phyloP scores from a whole-genome alignment of 92 coral and sea anemone genomes.

The Zoanthus solanderi region DNA sequence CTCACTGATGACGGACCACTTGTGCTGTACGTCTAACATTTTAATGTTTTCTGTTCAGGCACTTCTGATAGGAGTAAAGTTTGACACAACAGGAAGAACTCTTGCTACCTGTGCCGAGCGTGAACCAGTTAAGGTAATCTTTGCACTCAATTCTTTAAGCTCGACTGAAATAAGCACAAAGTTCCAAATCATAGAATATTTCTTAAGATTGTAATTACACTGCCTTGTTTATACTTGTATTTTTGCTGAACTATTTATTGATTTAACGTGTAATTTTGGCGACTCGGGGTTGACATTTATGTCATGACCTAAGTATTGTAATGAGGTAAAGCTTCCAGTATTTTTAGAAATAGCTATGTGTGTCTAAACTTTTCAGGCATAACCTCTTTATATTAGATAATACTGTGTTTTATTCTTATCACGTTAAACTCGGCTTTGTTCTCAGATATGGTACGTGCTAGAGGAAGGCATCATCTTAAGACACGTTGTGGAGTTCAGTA shows the following conservation, averaged over 20 bases:
- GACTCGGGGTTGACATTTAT: too few species aligned
- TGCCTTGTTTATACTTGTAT: too few species aligned
- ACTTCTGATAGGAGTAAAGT: constrained; percentile 79
- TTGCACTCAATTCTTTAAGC: too few species aligned
- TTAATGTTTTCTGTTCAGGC: constrained; percentile 28
- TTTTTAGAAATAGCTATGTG: background rate
- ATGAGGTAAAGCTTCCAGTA: too few species aligned
- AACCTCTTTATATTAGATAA: background rate
- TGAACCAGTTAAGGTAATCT: constrained; percentile 79
- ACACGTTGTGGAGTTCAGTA: constrained; percentile 66
- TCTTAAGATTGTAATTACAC: too few species aligned
- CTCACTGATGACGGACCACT: background rate
- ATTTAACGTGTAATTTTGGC: too few species aligned
- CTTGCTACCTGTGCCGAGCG: constrained; percentile 84
- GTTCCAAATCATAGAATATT: too few species aligned
- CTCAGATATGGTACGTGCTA: constrained; percentile 84
- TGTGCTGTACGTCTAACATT: background rate
- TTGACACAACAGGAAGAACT: constrained; percentile 73
- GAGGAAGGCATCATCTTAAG: constrained; percentile 80
- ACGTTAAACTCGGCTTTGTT: background rate
- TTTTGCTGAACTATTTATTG: too few species aligned
- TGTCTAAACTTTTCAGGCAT: background rate
- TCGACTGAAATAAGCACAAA: too few species aligned
- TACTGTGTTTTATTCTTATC: background rate
- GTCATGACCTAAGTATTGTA: too few species aligned